Percentiles rank a stretch among this genome's conserved stretches.
phyloP scores from a whole-genome alignment of 2,797 vertebrate species.

The Podarcis lilfordi region DNA sequence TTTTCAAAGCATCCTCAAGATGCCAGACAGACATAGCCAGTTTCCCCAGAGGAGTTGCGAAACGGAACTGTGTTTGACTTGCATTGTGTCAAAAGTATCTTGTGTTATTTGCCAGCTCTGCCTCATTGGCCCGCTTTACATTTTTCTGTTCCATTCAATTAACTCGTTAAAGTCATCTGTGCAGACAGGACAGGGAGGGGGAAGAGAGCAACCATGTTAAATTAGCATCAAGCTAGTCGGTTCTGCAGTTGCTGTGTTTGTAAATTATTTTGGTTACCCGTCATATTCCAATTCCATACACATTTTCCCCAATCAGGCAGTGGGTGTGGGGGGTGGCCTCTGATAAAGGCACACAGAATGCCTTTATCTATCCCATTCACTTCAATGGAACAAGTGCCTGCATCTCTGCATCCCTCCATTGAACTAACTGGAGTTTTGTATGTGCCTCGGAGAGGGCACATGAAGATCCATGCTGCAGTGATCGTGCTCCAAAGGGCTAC shows the following conservation, averaged over 20 bases:
- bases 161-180: not conserved
- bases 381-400: not conserved
- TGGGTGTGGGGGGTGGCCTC: not conserved
- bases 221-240: not conserved
- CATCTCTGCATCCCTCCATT: not conserved
- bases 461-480: not conserved
- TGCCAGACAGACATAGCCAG: not conserved
- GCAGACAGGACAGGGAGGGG: not conserved
- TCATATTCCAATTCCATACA: not conserved
- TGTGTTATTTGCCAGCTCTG: not conserved
- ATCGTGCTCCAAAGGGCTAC: not conserved
- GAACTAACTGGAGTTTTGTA: not conserved
- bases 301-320: not conserved
- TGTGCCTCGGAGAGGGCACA: not conserved
- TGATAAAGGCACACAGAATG: not conserved
- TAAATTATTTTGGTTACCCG: not conserved
- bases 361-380: not conserved
- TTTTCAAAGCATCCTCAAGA: not conserved
- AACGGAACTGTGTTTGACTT: slow-evolving; percentile 3
- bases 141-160: slow-evolving; percentile 1
- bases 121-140: not conserved
- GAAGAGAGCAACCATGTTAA: not conserved
- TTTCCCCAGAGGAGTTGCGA: not conserved
- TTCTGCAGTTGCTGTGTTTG: not conserved
- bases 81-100: not conserved